Percentiles rank a stretch among this genome's conserved stretches.
Evolutionary conservation across 2,888 invertebrate genomes (phyloP).

Genomic region (Coronaproctus castanopsis): DNA sequence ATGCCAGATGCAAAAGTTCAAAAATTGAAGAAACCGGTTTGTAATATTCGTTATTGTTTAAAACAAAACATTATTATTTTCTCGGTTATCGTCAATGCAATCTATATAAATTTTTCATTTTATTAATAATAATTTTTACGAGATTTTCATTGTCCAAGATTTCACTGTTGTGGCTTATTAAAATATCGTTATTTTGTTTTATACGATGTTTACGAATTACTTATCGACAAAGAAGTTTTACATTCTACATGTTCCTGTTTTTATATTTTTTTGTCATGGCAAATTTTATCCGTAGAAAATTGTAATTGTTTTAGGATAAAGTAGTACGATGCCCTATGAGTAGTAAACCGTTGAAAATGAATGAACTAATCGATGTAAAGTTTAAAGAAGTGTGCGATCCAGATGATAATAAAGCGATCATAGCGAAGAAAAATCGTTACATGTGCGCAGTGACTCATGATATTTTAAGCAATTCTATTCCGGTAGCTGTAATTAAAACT

Average conservation of each 20-base stretch:
- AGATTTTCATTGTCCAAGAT: no score
- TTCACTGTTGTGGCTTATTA: no score
- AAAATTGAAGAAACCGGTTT: conserved; percentile 53
- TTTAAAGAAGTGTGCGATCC: conserved; percentile 81
- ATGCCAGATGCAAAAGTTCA: conserved; percentile 63
- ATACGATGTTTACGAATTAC: no score
- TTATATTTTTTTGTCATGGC: no score
- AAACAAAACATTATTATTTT: not conserved
- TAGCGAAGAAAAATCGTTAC: conserved; percentile 75
- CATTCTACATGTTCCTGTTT: no score
- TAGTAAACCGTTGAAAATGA: conserved; percentile 63
- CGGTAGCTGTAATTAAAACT: conserved; percentile 74
- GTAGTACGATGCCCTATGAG: conserved; percentile 67
- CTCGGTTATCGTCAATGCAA: not conserved
- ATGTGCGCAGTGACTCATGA: conserved; percentile 97
- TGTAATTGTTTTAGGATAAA: conserved; percentile 40
- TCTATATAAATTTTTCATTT: not conserved
- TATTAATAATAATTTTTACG: no score
- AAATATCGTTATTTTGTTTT: no score
- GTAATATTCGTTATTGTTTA: conserved; percentile 17
- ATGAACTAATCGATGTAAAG: conserved; percentile 79
- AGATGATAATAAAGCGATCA: conserved; percentile 56
- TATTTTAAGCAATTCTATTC: conserved; percentile 78
- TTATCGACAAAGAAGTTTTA: no score
- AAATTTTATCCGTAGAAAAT: no score